Conservation (phyloP, 1,140 invertebrate species). For the Drosophila nikananu region DNA sequence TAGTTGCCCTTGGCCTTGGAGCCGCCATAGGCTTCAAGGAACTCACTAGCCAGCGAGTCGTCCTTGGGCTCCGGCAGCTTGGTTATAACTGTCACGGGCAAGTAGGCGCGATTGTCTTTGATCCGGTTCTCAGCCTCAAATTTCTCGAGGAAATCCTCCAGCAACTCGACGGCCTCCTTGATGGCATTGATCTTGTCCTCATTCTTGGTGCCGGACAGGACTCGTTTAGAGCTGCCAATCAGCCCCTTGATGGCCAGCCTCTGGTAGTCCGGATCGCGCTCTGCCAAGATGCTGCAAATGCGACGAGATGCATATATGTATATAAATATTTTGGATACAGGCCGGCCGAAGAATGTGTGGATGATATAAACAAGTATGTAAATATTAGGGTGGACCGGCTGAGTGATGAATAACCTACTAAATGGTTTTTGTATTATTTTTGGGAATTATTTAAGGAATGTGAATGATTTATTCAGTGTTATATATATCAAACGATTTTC, state of each 20-base stretch:
- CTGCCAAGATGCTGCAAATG: constrained; percentile 86
- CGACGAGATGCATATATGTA: constrained; percentile 29
- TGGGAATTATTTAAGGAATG: not conserved
- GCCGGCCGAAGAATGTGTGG: constrained; percentile 42
- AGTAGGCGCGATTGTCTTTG: constrained; percentile 88
- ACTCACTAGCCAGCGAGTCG: constrained; percentile 65
- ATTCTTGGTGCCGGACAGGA: constrained; percentile 88
- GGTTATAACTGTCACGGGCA: constrained; percentile 69
- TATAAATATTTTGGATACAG: constrained; percentile 39
- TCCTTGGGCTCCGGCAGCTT: constrained; percentile 81
- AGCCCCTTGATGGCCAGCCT: constrained; percentile 88
- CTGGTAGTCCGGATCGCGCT: constrained; percentile 89
- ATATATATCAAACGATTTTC: not conserved
- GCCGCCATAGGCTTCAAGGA: constrained; percentile 76
- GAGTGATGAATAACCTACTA: not conserved
- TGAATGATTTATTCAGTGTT: not conserved
- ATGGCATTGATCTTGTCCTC: constrained; percentile 89
- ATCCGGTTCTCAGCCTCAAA: constrained; percentile 88
- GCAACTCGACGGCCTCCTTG: constrained; percentile 88
- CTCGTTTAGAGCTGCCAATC: constrained; percentile 88
- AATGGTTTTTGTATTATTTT: not conserved
- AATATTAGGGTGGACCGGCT: constrained; percentile 6
- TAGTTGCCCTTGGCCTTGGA: constrained; percentile 87
- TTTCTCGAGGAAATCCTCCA: constrained; percentile 88
- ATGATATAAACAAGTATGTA: constrained; percentile 13